A percentile compares a stretch with the other conserved stretches of the same genome.
phyloP scores from a whole-genome alignment of 2,113 vertebrate genomes.

The Trichechus manatus region DNA sequence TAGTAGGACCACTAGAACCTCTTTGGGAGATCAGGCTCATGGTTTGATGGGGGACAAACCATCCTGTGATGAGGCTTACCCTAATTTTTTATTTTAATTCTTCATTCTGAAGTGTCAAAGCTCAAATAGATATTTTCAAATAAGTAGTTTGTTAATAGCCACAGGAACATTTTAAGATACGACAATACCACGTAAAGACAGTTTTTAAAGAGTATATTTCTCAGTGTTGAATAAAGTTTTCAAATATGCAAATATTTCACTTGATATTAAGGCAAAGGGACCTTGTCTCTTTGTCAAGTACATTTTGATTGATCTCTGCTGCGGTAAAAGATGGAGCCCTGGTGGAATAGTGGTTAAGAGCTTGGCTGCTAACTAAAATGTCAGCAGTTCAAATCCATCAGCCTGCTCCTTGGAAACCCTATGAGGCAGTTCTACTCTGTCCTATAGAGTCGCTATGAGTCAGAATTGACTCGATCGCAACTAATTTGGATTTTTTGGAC shows the following conservation, averaged over 20 bases:
- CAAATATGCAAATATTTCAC: not conserved
- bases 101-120: conserved; percentile 44
- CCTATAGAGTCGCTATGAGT: too few species aligned
- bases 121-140: conserved; percentile 33
- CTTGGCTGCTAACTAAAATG: too few species aligned
- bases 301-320: not conserved
- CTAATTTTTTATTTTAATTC: not conserved
- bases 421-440: too few species aligned
- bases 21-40: not conserved
- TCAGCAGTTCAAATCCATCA: too few species aligned
- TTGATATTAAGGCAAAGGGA: not conserved
- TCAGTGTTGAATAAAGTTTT: not conserved
- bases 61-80: not conserved
- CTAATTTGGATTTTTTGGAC: too few species aligned
- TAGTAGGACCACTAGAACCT: not conserved
- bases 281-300: not conserved
- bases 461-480: too few species aligned
- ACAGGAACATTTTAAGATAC: not conserved
- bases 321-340: not conserved
- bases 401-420: too few species aligned
- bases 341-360: too few species aligned
- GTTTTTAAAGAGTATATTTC: not conserved
- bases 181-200: not conserved
- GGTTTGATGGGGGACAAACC: not conserved
- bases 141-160: not conserved